Evolutionary conservation across 2,113 vertebrate genomes (phyloP), one percentile per base, ranked within the genome.

Genomic region (Mystacornis crossleyi): DNA sequence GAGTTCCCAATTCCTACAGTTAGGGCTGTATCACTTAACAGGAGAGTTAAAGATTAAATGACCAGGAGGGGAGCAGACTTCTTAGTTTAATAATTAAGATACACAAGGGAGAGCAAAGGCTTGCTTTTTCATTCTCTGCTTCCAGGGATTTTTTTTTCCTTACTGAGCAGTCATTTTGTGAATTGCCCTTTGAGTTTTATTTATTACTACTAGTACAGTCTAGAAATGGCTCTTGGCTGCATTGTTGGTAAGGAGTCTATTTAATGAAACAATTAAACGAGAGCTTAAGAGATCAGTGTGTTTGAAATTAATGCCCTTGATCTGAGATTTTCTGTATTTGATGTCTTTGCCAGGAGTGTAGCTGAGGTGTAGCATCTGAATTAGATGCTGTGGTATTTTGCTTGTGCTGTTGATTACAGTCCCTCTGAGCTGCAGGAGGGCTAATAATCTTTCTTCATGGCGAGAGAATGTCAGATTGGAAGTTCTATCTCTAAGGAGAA

Each of bases 11-110:
- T 60, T 82, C 26, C 8, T 42, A 0, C 15, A 34, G 23, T 42
- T 86, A 48, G 81, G 66, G 45, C 60, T 1, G 0, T 74, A 18
- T 14, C 9, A 18, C 38, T 86, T 86, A 65, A 67, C 13, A 0
- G 53, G 33, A 26, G 43, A 86, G 81, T 95, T 94, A 89, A 88
- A 89, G 29, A 75, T 92, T 88, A 92, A 81, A 26, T 81, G 42
- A 42, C 67, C 47, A n/a, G 54, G 69, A 84, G 61, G 31, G 23
- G 34, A 78, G 14, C 53, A 73, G 77, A 25, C 47, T 81, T 55
- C 38, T 81, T 75, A 57, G 69, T 57, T 93, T 84, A 95, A 70
- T 84, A 33, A 69, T 86, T 89, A 83, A 91, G 72, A 36, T 31
- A 14, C 13, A 43, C 11, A 42, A 45, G 25, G 36, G 54, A 73